These are phyloP conservation scores for Cinclus cinclus DNA, from an alignment of 2,113 vertebrate genomes.

Conservation along the genomic window DNA sequence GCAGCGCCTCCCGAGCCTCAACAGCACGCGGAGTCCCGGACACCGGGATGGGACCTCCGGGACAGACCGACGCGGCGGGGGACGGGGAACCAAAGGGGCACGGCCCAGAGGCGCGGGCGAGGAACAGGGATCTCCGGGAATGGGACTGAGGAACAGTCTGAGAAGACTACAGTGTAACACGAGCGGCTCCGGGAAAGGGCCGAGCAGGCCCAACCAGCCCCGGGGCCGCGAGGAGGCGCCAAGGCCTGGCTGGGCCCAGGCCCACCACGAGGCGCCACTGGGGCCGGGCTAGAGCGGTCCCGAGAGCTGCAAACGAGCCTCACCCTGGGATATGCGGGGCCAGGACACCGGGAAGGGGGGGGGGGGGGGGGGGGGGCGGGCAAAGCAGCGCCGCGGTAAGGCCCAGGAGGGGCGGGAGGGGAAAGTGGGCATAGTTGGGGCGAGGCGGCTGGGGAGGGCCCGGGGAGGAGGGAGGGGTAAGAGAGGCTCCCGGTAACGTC, in stretches of 20 bases:
- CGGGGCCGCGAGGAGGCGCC: neutral
- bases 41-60: no score
- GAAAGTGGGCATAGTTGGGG: neutral
- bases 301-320: neutral
- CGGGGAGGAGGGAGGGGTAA: no score
- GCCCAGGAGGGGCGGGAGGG: neutral
- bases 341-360: neutral
- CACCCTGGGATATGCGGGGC: neutral
- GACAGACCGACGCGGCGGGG: accelerated
- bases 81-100: accelerated
- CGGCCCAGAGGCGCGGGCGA: accelerated
- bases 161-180: neutral
- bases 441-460: neutral
- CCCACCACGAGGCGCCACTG: neutral
- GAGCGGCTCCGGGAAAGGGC: neutral
- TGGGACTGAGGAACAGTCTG: accelerated
- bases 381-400: neutral
- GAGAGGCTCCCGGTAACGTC: no score
- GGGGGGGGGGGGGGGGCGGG: no score
- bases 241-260: neutral
- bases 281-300: no score
- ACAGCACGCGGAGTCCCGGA: neutral
- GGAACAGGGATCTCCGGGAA: neutral
- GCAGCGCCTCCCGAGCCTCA: neutral
- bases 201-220: neutral